phyloP scores from a whole-genome alignment of 2,113 vertebrate genomes.

The Gnathonemus longibarbis region DNA sequence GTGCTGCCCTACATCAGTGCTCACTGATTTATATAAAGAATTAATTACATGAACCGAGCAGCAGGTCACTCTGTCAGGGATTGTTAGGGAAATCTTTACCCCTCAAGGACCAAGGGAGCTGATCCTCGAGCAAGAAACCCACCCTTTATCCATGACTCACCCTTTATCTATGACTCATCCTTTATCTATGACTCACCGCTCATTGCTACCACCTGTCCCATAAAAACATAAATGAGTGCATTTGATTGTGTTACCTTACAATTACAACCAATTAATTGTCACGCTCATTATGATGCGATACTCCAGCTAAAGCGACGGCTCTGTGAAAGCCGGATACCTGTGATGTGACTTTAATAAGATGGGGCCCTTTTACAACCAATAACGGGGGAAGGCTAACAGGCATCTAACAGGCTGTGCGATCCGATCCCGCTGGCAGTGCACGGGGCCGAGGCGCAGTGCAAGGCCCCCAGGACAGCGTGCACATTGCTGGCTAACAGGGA shows the following conservation, averaged over 20 bases:
- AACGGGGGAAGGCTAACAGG: not conserved
- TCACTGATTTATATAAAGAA: not conserved
- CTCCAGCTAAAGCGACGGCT: not conserved
- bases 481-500: not conserved
- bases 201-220: not conserved
- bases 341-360: not conserved
- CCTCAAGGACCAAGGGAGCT: not conserved
- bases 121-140: not conserved
- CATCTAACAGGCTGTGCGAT: not conserved
- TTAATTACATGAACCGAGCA: not conserved
- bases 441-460: not conserved
- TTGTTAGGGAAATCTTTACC: not conserved
- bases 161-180: too few species aligned
- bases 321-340: not conserved
- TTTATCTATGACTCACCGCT: not conserved
- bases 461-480: not conserved
- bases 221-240: not conserved
- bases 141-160: not conserved
- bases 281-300: not conserved
- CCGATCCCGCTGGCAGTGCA: not conserved
- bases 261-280: not conserved
- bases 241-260: not conserved
- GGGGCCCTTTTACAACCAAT: not conserved
- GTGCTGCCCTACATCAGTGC: not conserved
- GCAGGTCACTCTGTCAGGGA: not conserved